phyloP scores from a whole-genome alignment of 2,797 vertebrate genomes.

The Otolemur crassicaudatus region DNA sequence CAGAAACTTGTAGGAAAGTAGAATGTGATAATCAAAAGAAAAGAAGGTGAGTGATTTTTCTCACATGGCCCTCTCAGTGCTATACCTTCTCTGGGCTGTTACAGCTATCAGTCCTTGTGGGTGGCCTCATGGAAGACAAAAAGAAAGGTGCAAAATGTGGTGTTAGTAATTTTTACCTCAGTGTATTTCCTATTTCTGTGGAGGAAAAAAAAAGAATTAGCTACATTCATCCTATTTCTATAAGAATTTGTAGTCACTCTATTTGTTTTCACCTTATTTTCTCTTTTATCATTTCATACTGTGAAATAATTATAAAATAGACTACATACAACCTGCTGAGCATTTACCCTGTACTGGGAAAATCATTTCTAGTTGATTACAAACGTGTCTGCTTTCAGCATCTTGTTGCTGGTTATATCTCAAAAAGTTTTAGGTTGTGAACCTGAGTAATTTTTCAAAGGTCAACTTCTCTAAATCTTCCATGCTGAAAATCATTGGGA shows the following conservation, averaged over 20 bases:
- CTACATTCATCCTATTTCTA: constrained; percentile 85
- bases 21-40: neutral
- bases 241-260: constrained; percentile 72
- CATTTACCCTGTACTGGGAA: constrained; percentile 59
- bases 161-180: constrained; percentile 85
- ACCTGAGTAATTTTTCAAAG: constrained; percentile 46
- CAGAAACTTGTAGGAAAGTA: constrained; percentile 41
- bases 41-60: neutral
- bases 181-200: constrained; percentile 84
- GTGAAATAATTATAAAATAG: constrained; percentile 84
- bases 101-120: neutral
- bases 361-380: constrained; percentile 47
- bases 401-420: constrained; percentile 38
- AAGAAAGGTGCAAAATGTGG: constrained; percentile 80
- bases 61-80: neutral
- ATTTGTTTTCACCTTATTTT: constrained; percentile 86
- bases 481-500: constrained; percentile 17
- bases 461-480: constrained; percentile 21
- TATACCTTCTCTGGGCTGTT: neutral
- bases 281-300: constrained; percentile 86
- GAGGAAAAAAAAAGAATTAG: constrained; percentile 86
- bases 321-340: constrained; percentile 66
- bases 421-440: constrained; percentile 48
- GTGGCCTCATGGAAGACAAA: constrained; percentile 69
- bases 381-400: constrained; percentile 47